phyloP scores from a whole-genome alignment of 2,113 vertebrate genomes.

The Chitala chitala region DNA sequence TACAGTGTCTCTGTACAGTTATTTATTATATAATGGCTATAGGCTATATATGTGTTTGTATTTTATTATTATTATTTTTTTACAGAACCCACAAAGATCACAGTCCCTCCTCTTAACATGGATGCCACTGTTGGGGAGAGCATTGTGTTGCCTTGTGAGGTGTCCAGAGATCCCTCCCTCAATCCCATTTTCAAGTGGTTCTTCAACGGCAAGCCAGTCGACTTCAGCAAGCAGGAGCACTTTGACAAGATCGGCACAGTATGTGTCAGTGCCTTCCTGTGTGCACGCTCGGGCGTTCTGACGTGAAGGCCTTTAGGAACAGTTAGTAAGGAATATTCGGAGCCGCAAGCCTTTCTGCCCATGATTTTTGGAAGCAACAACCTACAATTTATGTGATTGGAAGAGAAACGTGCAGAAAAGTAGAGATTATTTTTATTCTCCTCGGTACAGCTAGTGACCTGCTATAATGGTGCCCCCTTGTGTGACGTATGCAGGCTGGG shows the following conservation, averaged over 20 bases:
- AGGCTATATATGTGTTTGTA: conserved; percentile 8
- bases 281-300: not conserved
- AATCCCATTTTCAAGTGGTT: conserved; percentile 73
- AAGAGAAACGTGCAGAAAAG: conserved; percentile 36
- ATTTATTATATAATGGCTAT: not conserved
- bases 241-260: conserved; percentile 83
- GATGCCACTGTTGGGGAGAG: conserved; percentile 84
- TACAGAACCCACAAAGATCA: conserved; percentile 75
- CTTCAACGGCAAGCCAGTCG: conserved; percentile 73
- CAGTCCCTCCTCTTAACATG: conserved; percentile 65
- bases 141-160: conserved; percentile 78
- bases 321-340: not conserved
- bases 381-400: conserved; percentile 36
- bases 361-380: conserved; percentile 36
- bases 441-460: conserved; percentile 17
- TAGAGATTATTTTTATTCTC: conserved; percentile 33
- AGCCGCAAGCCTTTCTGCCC: not conserved
- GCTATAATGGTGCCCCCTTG: conserved; percentile 19
- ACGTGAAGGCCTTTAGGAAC: too few species aligned
- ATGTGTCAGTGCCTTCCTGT: conserved; percentile 44
- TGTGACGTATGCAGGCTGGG: conserved; percentile 33
- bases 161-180: conserved; percentile 71
- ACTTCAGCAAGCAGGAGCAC: conserved; percentile 70
- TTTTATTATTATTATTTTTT: conserved; percentile 26
- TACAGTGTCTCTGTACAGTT: too few species aligned